A percentile compares a stretch with the other conserved stretches of the same genome.
Conservation (phyloP, 2,797 vertebrate genomes). For the Acropternis orthonyx region DNA sequence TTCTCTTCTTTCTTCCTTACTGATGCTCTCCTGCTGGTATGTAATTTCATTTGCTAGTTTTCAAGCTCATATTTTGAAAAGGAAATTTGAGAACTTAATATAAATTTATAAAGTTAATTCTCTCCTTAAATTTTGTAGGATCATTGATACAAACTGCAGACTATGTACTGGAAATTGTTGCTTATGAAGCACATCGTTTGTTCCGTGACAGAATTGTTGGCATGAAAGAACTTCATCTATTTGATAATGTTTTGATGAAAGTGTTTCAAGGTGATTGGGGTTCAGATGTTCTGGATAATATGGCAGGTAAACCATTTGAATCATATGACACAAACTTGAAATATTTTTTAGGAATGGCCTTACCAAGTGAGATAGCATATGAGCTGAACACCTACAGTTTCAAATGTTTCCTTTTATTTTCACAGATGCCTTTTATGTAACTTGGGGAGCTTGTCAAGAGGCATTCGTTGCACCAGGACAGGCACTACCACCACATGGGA, state of each 20-base stretch:
- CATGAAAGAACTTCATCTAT: conserved; percentile 84
- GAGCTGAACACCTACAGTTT: not conserved
- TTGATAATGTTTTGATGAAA: conserved; percentile 90
- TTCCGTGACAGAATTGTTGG: conserved; percentile 94
- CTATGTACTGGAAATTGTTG: conserved; percentile 89
- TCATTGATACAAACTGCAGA: conserved; percentile 78
- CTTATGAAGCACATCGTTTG: conserved; percentile 88
- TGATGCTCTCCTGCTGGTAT: conserved; percentile 74
- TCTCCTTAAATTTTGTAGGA: conserved; percentile 65
- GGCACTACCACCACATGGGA: conserved; percentile 87
- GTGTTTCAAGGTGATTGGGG: conserved; percentile 91
- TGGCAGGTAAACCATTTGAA: conserved; percentile 82
- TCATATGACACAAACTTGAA: not conserved
- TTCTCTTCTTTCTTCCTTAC: conserved; percentile 42
- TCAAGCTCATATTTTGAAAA: conserved; percentile 9
- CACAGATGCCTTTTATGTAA: conserved; percentile 90
- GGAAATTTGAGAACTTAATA: not conserved
- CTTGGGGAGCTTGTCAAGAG: conserved; percentile 85
- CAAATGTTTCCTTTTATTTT: not conserved
- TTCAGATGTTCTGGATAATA: conserved; percentile 86
- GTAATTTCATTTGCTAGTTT: conserved; percentile 67
- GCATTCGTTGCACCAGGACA: conserved; percentile 79
- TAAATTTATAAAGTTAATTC: not conserved
- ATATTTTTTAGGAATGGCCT: not conserved
- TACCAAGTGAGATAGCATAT: not conserved